These are phyloP conservation scores for Brachymystax lenok DNA, from an alignment of 2,797 vertebrate genomes.

Conservation along the genomic window DNA sequence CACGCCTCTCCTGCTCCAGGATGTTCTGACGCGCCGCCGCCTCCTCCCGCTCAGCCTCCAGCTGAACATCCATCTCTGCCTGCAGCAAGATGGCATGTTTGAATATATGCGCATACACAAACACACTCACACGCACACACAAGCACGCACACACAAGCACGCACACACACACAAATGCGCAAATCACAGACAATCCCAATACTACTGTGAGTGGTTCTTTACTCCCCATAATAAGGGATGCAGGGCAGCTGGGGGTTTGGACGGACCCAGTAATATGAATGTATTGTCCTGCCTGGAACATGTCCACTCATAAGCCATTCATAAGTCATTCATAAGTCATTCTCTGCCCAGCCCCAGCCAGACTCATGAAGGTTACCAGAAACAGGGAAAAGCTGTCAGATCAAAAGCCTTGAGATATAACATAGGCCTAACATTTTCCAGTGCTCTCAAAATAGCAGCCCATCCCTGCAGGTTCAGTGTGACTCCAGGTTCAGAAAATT, in stretches of 20 bases:
- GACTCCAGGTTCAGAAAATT: not conserved
- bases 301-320: not conserved
- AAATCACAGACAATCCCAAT: conserved; percentile 13
- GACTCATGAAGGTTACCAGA: conserved; percentile 5
- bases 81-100: conserved; percentile 46
- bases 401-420: not conserved
- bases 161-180: not conserved
- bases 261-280: not conserved
- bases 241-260: not conserved
- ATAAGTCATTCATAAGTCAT: conserved; percentile 2
- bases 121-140: conserved; percentile 2
- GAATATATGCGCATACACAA: not conserved
- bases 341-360: not conserved
- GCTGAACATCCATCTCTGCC: conserved; percentile 90
- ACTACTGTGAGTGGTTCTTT: not conserved
- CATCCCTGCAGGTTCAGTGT: not conserved
- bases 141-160: conserved; percentile 6
- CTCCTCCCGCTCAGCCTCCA: conserved; percentile 85
- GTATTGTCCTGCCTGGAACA: not conserved
- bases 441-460: not conserved
- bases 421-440: not conserved
- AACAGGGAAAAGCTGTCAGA: conserved; percentile 2
- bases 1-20: conserved; percentile 91
- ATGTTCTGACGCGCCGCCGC: conserved; percentile 84
- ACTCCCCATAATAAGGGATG: not conserved